Evolutionary conservation across 2,888 invertebrate genomes (phyloP).

Genomic region (Caradrina clavipalpis): DNA sequence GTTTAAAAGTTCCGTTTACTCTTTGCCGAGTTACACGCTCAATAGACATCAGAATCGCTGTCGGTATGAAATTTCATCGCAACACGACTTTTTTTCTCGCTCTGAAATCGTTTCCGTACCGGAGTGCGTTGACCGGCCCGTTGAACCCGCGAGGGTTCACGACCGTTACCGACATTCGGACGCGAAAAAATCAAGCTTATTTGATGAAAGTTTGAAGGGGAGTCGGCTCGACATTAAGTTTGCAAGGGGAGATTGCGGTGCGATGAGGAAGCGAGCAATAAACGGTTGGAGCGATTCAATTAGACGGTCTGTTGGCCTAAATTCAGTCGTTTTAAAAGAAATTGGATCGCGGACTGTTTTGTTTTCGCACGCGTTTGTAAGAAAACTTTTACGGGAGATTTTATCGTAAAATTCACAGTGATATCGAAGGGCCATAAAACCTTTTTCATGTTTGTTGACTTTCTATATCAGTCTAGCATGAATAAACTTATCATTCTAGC

Average conservation of each 20-base stretch:
- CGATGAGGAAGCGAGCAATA: slow-evolving; percentile 54
- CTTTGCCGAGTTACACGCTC: slow-evolving; percentile 72
- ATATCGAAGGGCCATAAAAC: background rate
- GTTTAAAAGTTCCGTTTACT: slow-evolving; percentile 61
- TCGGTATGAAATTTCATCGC: slow-evolving; percentile 80
- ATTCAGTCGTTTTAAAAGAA: slow-evolving; percentile 11
- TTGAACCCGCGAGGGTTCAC: slow-evolving; percentile 78
- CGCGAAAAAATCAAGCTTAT: slow-evolving; percentile 68
- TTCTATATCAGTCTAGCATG: background rate
- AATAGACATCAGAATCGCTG: slow-evolving; percentile 76
- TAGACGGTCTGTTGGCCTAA: slow-evolving; percentile 35
- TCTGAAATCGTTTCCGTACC: slow-evolving; percentile 69
- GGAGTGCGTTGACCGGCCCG: slow-evolving; percentile 75
- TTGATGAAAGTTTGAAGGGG: slow-evolving; percentile 62
- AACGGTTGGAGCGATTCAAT: slow-evolving; percentile 41
- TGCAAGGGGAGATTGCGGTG: slow-evolving; percentile 48
- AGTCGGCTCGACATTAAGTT: slow-evolving; percentile 47
- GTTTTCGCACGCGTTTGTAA: background rate
- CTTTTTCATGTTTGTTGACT: slow-evolving; percentile 1
- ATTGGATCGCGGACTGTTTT: background rate
- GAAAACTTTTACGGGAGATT: background rate
- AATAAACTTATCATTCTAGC: slow-evolving; percentile 8
- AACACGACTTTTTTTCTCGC: slow-evolving; percentile 68
- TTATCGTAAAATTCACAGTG: background rate
- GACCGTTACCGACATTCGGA: slow-evolving; percentile 79